These are phyloP conservation scores for Uropetala carovei DNA, from an alignment of 2,888 invertebrate species.

Conservation along the genomic window DNA sequence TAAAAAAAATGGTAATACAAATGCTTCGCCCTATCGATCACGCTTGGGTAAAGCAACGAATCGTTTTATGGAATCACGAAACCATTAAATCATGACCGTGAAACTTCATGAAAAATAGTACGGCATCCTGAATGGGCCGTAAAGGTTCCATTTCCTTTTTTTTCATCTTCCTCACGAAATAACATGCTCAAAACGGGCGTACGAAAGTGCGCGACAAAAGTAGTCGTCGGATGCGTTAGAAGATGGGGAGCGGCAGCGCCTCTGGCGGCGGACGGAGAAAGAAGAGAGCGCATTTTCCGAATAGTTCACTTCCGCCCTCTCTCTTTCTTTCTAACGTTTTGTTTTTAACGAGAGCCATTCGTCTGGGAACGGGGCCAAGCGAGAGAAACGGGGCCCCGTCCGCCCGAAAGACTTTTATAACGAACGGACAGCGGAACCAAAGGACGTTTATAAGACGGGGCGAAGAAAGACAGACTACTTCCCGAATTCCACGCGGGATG, in stretches of 20 bases:
- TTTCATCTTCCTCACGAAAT: slow-evolving; percentile 21
- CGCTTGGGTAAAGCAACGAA: not conserved
- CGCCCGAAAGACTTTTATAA: slow-evolving; percentile 16
- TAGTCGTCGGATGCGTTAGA: not conserved
- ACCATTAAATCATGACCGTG: slow-evolving; percentile 1
- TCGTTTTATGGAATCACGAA: slow-evolving; percentile 7
- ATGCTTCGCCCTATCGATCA: not conserved
- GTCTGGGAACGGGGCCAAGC: slow-evolving; percentile 21
- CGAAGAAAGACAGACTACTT: not conserved
- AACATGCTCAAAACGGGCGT: not conserved
- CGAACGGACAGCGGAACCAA: not conserved
- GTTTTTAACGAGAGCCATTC: slow-evolving; percentile 4
- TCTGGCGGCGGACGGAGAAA: not conserved
- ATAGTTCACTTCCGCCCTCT: not conserved
- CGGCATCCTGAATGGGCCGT: not conserved
- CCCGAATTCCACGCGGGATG: not conserved
- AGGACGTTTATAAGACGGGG: not conserved
- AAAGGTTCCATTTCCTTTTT: not conserved
- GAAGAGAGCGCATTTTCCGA: not conserved
- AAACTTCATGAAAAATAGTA: slow-evolving; percentile 4
- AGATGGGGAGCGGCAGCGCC: not conserved
- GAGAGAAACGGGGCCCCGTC: not conserved
- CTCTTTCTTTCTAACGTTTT: not conserved
- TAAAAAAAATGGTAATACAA: not conserved
- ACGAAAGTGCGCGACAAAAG: not conserved